Percentiles rank a stretch among this genome's conserved stretches.
These are phyloP conservation scores for Remorina albescens DNA, from an alignment of 2,797 vertebrate species.

Conservation along the genomic window DNA sequence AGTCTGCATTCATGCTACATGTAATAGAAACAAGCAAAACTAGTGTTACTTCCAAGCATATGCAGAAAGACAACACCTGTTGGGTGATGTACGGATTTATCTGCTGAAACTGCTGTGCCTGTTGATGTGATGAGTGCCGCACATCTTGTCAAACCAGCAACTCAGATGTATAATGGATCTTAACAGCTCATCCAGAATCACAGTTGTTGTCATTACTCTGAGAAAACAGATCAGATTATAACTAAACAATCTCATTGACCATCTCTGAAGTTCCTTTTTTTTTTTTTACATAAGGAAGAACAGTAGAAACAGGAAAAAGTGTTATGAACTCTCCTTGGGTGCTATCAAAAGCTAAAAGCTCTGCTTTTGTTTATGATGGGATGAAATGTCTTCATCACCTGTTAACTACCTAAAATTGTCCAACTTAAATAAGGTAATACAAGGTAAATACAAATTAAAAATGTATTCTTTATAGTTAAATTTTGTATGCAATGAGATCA, in stretches of 20 bases:
- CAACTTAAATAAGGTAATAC: background rate
- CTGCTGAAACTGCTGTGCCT: constrained; percentile 14
- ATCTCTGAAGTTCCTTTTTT: background rate
- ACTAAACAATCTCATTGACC: background rate
- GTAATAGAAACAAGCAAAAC: constrained; percentile 25
- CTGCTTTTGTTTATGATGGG: background rate
- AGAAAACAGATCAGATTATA: constrained; percentile 6
- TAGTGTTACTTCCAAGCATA: constrained; percentile 60
- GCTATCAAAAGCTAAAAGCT: background rate
- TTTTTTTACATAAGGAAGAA: background rate
- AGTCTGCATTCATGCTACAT: constrained; percentile 39
- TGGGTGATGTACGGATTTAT: constrained; percentile 24
- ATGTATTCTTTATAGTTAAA: background rate
- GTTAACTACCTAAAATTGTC: background rate
- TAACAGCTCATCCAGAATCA: background rate
- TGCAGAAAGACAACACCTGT: constrained; percentile 46
- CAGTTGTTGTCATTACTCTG: background rate
- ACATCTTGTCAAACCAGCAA: background rate
- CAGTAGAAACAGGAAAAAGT: background rate
- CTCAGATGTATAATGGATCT: background rate
- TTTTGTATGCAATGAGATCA: background rate
- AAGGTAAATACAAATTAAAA: background rate
- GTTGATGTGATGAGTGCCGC: background rate
- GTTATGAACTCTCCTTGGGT: background rate
- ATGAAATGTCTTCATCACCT: background rate